Conservation (phyloP, 2,797 vertebrate species). For the Trachurus trachurus region DNA sequence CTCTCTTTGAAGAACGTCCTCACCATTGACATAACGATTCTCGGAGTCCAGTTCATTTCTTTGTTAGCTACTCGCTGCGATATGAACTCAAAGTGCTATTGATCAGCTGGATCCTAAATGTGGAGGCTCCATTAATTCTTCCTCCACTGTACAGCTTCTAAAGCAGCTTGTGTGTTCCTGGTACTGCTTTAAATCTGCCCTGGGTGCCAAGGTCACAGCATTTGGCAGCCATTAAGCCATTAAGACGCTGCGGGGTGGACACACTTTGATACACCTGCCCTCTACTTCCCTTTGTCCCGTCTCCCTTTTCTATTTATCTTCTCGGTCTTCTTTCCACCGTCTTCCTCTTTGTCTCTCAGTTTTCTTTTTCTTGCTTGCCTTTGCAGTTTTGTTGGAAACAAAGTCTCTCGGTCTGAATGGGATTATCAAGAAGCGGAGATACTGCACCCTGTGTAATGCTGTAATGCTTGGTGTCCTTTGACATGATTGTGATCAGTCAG, state of each 20-base stretch:
- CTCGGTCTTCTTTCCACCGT: neutral
- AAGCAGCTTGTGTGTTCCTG: conserved; percentile 77
- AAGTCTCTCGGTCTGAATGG: neutral
- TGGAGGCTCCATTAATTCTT: conserved; percentile 49
- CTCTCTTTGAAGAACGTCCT: neutral
- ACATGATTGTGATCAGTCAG: conserved; percentile 17
- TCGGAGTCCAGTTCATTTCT: neutral
- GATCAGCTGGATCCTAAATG: conserved; percentile 44
- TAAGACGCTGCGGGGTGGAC: conserved; percentile 63
- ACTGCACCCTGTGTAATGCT: conserved; percentile 12
- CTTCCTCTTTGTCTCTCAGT: neutral
- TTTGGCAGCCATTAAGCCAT: conserved; percentile 76
- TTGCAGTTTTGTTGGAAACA: conserved; percentile 4
- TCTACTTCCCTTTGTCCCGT: conserved; percentile 11
- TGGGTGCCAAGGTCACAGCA: conserved; percentile 71
- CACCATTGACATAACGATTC: neutral
- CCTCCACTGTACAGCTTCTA: conserved; percentile 53
- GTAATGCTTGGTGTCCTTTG: conserved; percentile 41
- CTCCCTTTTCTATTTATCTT: neutral
- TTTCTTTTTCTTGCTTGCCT: conserved; percentile 1
- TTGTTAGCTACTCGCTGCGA: conserved; percentile 8
- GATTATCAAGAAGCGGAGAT: conserved; percentile 7
- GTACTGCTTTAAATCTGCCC: conserved; percentile 69
- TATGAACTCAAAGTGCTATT: conserved; percentile 28
- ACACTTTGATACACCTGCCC: conserved; percentile 47